Base-by-base conservation (phyloP, 2,888 invertebrate genomes). In the Cryptophagus acutangulus region DNA sequence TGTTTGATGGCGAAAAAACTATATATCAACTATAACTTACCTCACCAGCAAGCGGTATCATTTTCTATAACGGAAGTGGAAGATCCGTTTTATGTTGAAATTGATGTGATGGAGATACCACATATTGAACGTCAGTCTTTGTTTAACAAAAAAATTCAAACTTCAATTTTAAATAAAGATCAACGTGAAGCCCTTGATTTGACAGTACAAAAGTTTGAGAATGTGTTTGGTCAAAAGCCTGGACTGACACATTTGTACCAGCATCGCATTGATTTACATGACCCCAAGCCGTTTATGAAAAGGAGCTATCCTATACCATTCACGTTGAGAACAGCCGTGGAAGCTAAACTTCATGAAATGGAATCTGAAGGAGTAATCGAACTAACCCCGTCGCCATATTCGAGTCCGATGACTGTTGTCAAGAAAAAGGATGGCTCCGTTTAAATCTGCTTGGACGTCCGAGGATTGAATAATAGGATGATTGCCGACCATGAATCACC, bases 371-470 rank as follows among this genome's bases (percentile, higher is more conserved):
- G 26, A 3, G 12, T 26, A 3, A 26, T 26, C 12, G 3, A 3
- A 3, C 26, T n/a, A 4, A 12, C 9, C 3, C 4, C 31, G 3
- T 15, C 31, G 16, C 40, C 35, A 1, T 31, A 31, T n/a, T 4
- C 15, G 4, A 40, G 29, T 17, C 40, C 35, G 4, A 35, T 35
- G 17, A 40, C 40, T 2, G 35, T 28, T 4, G 38, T 39, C 2
- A 39, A 15, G 26, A 39, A 39, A 15, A 39, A 33, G 14, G 25
- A 39, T 12, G 33, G 33, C 2, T 8, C 16, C 5, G 17, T 39
- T 4, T 12, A 16, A 5, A 2, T 31, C 4, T 31, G 31, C 12
- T 12, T 31, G 3, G 31, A 31, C 12, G 31, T 16, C 3, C 6
- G 31, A 3, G 3, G 12, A 9, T 9, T 31, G 12, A 31, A 31